Conservation (phyloP, 2,888 invertebrate species). For the Euclidia mi region DNA sequence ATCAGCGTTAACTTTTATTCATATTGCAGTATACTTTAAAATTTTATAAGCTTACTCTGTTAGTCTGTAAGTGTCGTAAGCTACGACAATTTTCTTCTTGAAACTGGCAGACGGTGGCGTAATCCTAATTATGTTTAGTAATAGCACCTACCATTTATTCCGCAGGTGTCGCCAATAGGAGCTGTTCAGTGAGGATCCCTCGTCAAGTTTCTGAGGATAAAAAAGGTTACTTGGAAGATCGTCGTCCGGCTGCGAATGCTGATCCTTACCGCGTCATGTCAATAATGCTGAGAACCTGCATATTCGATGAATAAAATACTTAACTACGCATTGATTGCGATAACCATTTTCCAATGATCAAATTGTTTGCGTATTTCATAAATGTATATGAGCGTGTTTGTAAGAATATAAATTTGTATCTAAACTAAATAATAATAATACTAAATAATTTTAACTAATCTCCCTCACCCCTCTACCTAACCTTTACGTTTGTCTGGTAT, state of each 20-base stretch:
- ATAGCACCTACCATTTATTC: neutral
- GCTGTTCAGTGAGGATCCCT: slow-evolving; percentile 97
- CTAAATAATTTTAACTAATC: slow-evolving; percentile 19
- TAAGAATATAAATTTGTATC: too few species aligned
- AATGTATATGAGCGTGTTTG: too few species aligned
- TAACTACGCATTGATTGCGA: too few species aligned
- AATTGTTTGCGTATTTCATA: too few species aligned
- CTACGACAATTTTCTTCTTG: too few species aligned
- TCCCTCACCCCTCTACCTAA: slow-evolving; percentile 4
- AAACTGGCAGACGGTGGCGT: too few species aligned
- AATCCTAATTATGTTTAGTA: neutral
- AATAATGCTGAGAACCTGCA: slow-evolving; percentile 94
- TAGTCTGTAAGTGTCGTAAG: too few species aligned
- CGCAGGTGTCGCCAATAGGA: slow-evolving; percentile 97
- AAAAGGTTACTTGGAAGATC: slow-evolving; percentile 98
- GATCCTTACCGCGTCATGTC: slow-evolving; percentile 96
- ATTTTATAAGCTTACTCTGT: too few species aligned
- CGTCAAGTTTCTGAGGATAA: slow-evolving; percentile 97
- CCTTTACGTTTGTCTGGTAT: slow-evolving; percentile 15
- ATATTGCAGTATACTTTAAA: too few species aligned
- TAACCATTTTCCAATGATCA: too few species aligned
- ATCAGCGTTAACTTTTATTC: too few species aligned
- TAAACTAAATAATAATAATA: neutral
- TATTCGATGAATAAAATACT: slow-evolving; percentile 92
- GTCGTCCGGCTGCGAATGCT: slow-evolving; percentile 97